phyloP scores from a whole-genome alignment of 2,797 vertebrate species.

The Fistularia tabacaria region DNA sequence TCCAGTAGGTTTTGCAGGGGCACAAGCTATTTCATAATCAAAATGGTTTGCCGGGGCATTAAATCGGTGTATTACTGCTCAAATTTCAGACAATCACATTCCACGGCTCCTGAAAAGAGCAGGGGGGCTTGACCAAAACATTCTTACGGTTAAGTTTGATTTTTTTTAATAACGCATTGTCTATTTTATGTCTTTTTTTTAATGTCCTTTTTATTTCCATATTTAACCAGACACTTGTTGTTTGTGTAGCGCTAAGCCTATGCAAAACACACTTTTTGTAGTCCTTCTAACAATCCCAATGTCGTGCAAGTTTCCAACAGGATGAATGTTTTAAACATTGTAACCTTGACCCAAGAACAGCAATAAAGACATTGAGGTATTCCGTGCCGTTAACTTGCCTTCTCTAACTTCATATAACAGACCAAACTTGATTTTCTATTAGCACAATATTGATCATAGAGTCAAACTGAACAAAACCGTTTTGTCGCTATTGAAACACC shows the following conservation, averaged over 20 bases:
- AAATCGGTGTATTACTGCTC: constrained; percentile 60
- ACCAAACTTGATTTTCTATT: no score
- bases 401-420: background rate
- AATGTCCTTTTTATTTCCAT: constrained; percentile 60
- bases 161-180: constrained; percentile 57
- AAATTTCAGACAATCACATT: constrained; percentile 72
- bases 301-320: constrained; percentile 82
- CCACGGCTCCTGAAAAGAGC: constrained; percentile 63
- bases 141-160: constrained; percentile 57
- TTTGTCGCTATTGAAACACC: no score
- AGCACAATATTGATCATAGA: no score
- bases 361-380: constrained; percentile 92
- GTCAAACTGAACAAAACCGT: no score
- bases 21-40: constrained; percentile 39
- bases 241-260: constrained; percentile 73
- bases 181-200: constrained; percentile 37
- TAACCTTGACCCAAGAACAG: constrained; percentile 87
- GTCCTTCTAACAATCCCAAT: constrained; percentile 76
- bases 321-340: constrained; percentile 78
- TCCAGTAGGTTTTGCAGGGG: constrained; percentile 21
- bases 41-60: constrained; percentile 59
- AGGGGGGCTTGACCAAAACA: constrained; percentile 66
- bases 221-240: constrained; percentile 62
- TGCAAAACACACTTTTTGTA: constrained; percentile 76
- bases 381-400: constrained; percentile 41